Evolutionary conservation across 2,888 invertebrate species (phyloP).

Genomic region (Incurvaria masculella): DNA sequence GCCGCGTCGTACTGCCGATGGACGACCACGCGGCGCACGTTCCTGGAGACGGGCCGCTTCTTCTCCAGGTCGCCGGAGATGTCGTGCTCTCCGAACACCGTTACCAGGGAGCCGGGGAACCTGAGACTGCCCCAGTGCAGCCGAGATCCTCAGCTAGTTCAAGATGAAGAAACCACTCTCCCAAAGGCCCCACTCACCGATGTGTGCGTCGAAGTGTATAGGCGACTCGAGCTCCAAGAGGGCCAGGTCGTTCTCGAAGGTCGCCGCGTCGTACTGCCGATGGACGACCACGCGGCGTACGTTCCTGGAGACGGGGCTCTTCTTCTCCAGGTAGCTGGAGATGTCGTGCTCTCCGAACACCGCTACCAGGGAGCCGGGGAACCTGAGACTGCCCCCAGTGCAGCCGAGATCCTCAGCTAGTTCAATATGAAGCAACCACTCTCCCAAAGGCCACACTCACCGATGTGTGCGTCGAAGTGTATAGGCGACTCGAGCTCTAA

Average conservation of each 20-base stretch:
- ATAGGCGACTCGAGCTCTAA: conserved; percentile 81
- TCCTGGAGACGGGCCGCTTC: conserved; percentile 72
- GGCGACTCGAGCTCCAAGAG: conserved; percentile 81
- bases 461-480: conserved; percentile 80
- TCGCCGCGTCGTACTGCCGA: conserved; percentile 82
- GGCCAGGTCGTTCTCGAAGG: conserved; percentile 90
- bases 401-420: too few relatives aligned
- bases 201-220: conserved; percentile 80
- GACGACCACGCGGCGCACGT: conserved; percentile 83
- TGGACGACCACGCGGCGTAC: conserved; percentile 87
- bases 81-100: conserved; percentile 89
- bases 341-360: conserved; percentile 92
- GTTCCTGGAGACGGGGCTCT: conserved; percentile 75
- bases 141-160: too few relatives aligned
- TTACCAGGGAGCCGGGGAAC: conserved; percentile 85
- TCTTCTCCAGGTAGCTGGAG: conserved; percentile 77
- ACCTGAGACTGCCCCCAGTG: conserved; percentile 61
- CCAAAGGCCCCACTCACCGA: conserved; percentile 65
- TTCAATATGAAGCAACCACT: too few relatives aligned
- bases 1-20: conserved; percentile 86
- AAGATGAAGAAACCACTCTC: too few relatives aligned
- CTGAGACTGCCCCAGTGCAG: too few relatives aligned
- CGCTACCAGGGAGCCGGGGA: conserved; percentile 85
- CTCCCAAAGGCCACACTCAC: too few relatives aligned
- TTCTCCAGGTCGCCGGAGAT: conserved; percentile 82